phyloP scores from a whole-genome alignment of 2,888 invertebrate species.

The Graphium colonna region DNA sequence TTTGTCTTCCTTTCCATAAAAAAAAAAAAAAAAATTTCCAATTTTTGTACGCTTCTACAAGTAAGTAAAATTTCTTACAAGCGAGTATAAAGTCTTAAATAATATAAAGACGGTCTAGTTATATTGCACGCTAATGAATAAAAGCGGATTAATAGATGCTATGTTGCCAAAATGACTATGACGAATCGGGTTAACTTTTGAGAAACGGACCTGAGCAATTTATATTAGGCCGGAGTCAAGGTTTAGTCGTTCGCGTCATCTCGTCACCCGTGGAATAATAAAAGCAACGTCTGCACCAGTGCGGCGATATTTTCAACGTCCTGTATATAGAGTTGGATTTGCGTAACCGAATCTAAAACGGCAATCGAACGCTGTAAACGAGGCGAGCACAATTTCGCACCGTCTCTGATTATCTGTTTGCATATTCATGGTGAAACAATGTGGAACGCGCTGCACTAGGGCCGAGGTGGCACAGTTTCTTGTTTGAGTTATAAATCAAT shows the following conservation, averaged over 20 bases:
- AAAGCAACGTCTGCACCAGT: slow-evolving; percentile 59
- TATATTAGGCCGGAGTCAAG: slow-evolving; percentile 74
- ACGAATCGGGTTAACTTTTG: slow-evolving; percentile 60
- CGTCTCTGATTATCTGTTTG: slow-evolving; percentile 48
- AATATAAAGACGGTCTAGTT: too few relatives aligned
- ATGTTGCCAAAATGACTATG: slow-evolving; percentile 58
- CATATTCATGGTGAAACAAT: slow-evolving; percentile 69
- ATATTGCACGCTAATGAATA: too few relatives aligned
- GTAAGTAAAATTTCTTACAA: too few relatives aligned
- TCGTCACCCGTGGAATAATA: slow-evolving; percentile 69
- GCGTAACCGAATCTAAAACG: too few relatives aligned
- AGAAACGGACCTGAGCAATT: slow-evolving; percentile 72
- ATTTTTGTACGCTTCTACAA: too few relatives aligned
- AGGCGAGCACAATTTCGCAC: slow-evolving; percentile 25
- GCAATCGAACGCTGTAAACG: too few relatives aligned
- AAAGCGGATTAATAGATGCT: slow-evolving; percentile 46
- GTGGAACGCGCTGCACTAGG: slow-evolving; percentile 62
- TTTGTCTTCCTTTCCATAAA: too few relatives aligned
- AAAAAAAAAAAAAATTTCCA: too few relatives aligned
- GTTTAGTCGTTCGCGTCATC: slow-evolving; percentile 72
- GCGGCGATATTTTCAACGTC: too few relatives aligned
- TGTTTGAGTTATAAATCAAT: slow-evolving; percentile 72
- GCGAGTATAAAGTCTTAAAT: too few relatives aligned
- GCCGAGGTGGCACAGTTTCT: slow-evolving; percentile 75
- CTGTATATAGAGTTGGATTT: too few relatives aligned